These are phyloP conservation scores for Eulacestoma nigropectus DNA, from an alignment of 2,113 vertebrate genomes.

Conservation along the genomic window DNA sequence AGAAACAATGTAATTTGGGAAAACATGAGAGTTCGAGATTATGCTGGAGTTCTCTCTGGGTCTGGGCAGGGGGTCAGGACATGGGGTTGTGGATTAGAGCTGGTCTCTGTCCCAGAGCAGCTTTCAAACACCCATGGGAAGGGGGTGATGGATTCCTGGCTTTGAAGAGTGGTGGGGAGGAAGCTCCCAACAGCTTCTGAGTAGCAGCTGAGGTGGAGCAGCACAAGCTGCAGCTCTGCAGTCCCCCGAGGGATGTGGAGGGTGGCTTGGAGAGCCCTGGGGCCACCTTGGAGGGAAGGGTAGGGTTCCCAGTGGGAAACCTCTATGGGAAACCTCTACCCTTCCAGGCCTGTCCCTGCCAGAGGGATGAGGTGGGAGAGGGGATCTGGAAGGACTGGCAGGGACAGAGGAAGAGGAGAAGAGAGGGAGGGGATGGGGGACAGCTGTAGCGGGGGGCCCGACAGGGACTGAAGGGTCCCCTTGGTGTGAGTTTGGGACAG, in stretches of 20 bases:
- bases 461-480: background rate
- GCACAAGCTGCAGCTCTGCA: background rate
- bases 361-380: background rate
- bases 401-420: no score
- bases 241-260: background rate
- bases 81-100: rapidly evolving
- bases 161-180: background rate
- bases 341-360: background rate
- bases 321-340: background rate
- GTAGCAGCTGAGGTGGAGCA: background rate
- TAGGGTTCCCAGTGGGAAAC: background rate
- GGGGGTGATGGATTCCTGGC: background rate
- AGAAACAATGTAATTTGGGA: background rate
- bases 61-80: background rate
- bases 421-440: background rate
- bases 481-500: background rate
- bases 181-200: background rate
- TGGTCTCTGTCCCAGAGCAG: background rate
- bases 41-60: background rate
- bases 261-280: background rate
- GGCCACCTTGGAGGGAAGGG: background rate
- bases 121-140: background rate
- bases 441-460: background rate
- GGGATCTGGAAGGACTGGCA: no score
- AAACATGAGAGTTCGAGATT: rapidly evolving